phyloP scores from a whole-genome alignment of 2,797 vertebrate species.

The Sorex maritimensis region DNA sequence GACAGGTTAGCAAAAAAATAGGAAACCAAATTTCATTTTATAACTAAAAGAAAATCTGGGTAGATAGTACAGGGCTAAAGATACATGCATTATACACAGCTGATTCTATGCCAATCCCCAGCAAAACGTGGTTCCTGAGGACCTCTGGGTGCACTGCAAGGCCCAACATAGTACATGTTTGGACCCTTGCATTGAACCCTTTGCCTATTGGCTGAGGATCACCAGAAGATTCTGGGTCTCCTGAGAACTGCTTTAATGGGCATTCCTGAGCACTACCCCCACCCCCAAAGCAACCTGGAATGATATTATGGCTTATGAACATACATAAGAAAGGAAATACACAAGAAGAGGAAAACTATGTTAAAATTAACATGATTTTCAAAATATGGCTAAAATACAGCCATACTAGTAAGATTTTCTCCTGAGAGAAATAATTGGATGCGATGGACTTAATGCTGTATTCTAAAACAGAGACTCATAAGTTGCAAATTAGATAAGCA shows the following conservation, averaged over 20 bases:
- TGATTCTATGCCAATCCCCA: no score
- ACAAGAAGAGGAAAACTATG: background rate
- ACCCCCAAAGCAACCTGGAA: background rate
- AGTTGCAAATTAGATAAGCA: constrained; percentile 47
- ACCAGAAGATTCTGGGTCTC: no score
- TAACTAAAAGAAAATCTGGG: no score
- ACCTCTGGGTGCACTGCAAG: no score
- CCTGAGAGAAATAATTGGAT: constrained; percentile 37
- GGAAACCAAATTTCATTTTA: background rate
- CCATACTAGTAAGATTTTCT: constrained; percentile 26
- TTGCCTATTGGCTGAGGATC: no score
- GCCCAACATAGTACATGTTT: no score
- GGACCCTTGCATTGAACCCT: no score
- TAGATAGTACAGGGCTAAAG: no score
- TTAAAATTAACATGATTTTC: constrained; percentile 7
- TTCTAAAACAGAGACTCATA: constrained; percentile 8
- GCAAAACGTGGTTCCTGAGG: no score
- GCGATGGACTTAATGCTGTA: background rate
- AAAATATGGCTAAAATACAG: background rate
- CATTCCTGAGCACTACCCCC: no score
- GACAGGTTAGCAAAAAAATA: background rate
- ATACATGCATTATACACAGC: no score
- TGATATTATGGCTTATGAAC: background rate
- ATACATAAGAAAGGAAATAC: background rate
- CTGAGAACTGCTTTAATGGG: no score